Conservation (phyloP, 2,113 vertebrate species). For the Macaca fascicularis region T2T-MFA8v1.1 NC_088395.1:52971001-52971500, state of each 20-base stretch:
- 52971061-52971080: not conserved
- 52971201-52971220: not conserved
- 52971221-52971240: not conserved
- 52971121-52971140: not conserved
- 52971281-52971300: not conserved
- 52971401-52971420: not conserved
- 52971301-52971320: not conserved
- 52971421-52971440: not conserved
- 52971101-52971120: not conserved
- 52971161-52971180: not conserved
- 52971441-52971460: not conserved
- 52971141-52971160: not conserved
- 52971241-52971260: not conserved
- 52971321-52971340: not conserved
- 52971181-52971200: not conserved
- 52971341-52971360: not conserved
- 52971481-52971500: not conserved
- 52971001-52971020: too few species aligned
- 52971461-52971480: not conserved
- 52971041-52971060: too few species aligned
- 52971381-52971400: not conserved
- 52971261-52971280: not conserved
- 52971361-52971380: not conserved
- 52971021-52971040: too few species aligned
- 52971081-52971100: not conserved